Evolutionary conservation across 2,797 vertebrate genomes (phyloP).

Genomic region (Melanotaenia trifasciata): DNA sequence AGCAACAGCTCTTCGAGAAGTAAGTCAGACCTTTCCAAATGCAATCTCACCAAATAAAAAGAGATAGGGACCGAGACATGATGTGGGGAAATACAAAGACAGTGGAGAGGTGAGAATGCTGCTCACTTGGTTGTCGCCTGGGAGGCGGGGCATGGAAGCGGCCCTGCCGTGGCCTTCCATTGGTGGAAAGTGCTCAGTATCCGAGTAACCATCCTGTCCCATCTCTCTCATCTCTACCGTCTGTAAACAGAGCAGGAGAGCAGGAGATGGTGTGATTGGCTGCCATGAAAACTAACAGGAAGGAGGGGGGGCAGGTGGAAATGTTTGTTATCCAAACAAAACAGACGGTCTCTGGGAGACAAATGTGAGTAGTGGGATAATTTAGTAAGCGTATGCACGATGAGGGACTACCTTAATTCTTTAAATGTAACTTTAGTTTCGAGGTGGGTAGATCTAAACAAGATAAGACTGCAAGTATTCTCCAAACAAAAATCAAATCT

Average conservation of each 20-base stretch:
- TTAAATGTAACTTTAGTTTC: slow-evolving; percentile 21
- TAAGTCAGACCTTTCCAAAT: slow-evolving; percentile 52
- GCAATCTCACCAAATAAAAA: slow-evolving; percentile 40
- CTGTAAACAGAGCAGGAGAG: slow-evolving; percentile 89
- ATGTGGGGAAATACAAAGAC: slow-evolving; percentile 52
- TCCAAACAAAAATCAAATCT: slow-evolving; percentile 10
- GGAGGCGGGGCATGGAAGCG: slow-evolving; percentile 96
- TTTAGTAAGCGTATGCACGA: slow-evolving; percentile 34
- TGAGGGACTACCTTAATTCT: background rate
- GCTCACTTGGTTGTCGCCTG: slow-evolving; percentile 98
- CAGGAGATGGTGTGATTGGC: slow-evolving; percentile 81
- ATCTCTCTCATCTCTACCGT: slow-evolving; percentile 97
- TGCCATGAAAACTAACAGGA: slow-evolving; percentile 69
- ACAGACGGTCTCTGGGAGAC: slow-evolving; percentile 44
- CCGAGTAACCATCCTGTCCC: slow-evolving; percentile 92
- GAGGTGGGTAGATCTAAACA: background rate
- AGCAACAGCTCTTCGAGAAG: slow-evolving; percentile 48
- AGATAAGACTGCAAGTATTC: slow-evolving; percentile 2
- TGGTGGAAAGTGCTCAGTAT: slow-evolving; percentile 94
- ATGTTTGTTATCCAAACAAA: slow-evolving; percentile 57
- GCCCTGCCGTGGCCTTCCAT: slow-evolving; percentile 95
- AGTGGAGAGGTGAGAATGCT: slow-evolving; percentile 85
- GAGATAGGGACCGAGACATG: slow-evolving; percentile 39
- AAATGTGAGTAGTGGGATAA: slow-evolving; percentile 29
- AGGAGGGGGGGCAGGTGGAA: slow-evolving; percentile 48